Base-by-base conservation (phyloP, 1,140 invertebrate genomes). In the Diorhabda sublineata region DNA sequence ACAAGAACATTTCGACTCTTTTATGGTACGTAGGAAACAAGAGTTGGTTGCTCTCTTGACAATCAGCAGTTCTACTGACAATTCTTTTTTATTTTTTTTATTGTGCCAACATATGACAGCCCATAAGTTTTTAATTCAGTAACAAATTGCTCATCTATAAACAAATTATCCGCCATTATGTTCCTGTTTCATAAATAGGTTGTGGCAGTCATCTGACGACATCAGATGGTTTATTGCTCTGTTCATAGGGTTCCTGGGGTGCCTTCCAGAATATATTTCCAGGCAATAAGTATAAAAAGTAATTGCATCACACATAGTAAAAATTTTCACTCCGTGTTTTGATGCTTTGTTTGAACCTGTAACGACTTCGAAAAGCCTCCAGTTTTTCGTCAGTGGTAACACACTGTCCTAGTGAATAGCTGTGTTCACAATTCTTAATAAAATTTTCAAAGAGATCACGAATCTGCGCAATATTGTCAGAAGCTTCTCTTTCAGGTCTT, bases 381-480 rank as follows among this genome's bases (percentile, higher is more conserved):
- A 47, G 45, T 47, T 47, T 2, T 47, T 47, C 45, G 69, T 91
- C 84, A 4, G 80, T 82, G 2, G 91, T 80, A 9, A 92, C 84
- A 11, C 84, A 79, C 0, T 88, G 86, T n/a, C 87, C 87, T 2
- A 87, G 79, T 3, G 88, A 76, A 0, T 52, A 52, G 45, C 45
- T 52, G 8, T 91, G 92, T 26, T 88, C 89, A 42, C 90, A 76
- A 60, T 92, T 90, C 0, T 88, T 88, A 41, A 88, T 85, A 3
- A 90, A 75, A 68, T 92, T 93, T 0, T 89, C 87, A 43, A 87
- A 79, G 9, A 89, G 88, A 78, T 93, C 45, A 52, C 45, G 45
- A 52, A 58, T 72, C 43, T 45, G 69, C 62, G 68, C 71, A 73
- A 61, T 67, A 64, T 61, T 69, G 70, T 69, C 72, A 44, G 52